Base-by-base conservation (phyloP, 1,140 invertebrate species). In the Leptinotarsa undecemlineata region DNA sequence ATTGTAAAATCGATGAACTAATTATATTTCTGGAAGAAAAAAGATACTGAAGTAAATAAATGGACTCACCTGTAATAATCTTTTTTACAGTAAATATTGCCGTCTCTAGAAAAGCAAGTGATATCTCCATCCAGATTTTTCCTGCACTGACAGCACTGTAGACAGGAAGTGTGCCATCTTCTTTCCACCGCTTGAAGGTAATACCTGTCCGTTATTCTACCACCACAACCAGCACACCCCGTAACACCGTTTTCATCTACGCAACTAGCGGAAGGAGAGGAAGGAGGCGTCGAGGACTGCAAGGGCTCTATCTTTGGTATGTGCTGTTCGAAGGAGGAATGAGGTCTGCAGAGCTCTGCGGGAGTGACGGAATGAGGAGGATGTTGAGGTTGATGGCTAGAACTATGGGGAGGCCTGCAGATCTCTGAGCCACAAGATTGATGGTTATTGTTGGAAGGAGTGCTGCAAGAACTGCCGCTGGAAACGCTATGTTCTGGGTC, bases 81-180 rank as follows among this genome's bases (percentile, higher is more conserved):
- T 83, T 96, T 96, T 86, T 97, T 97, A 90, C 97, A 98, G 87
- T 96, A 98, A 80, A 98, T 98, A 83, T 94, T 94, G 76, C 96
- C 96, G 84, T 98, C 95, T 76, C 95, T 89, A 67, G 95, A 93
- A 86, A 97, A 99, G 87, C 97, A 98, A 70, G 96, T 95, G 81
- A 95, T 91, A 86, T 98, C 95, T 5, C 94, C 92, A 85, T 97
- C 96, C 67, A 98, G 90, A 13, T 93, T 91, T 83, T 95, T 91
- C 80, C 94, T 91, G 87, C 97, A 99, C 82, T 96, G 94, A 82
- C 91, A 94, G 86, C 97, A 99, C 84, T 95, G 92, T 23, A 98
- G 88, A 85, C 97, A 98, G 64, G 93, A 90, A 33, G 92, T 92
- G 84, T 98, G 96, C 96, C 96, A 98, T 84, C 94, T 90, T 81